A percentile compares a stretch with the other conserved stretches of the same genome.
phyloP scores from a whole-genome alignment of 2,888 invertebrate genomes.

The Yponomeuta cagnagella region DNA sequence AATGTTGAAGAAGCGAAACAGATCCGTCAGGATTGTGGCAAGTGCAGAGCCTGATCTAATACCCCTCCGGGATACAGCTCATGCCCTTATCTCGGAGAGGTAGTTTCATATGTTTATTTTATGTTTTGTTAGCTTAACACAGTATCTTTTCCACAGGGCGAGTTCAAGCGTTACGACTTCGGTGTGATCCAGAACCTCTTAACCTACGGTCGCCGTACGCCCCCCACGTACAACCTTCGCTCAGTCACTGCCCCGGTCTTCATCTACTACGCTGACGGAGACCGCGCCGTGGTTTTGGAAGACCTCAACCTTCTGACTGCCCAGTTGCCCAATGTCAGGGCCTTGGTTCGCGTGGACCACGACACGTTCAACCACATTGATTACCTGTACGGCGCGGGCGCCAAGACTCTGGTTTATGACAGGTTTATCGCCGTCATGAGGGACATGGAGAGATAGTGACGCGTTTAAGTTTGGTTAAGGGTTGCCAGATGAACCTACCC shows the following conservation, averaged over 20 bases:
- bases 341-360: not conserved
- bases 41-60: too few species aligned
- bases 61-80: too few species aligned
- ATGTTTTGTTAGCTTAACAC: too few species aligned
- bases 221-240: conserved; percentile 66
- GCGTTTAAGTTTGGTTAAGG: too few species aligned
- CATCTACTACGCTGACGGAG: conserved; percentile 72
- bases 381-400: not conserved
- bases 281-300: conserved; percentile 63
- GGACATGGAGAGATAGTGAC: too few species aligned
- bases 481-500: too few species aligned
- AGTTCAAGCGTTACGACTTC: conserved; percentile 59
- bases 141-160: too few species aligned
- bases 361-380: conserved; percentile 11
- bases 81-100: too few species aligned
- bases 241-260: conserved; percentile 65
- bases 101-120: too few species aligned
- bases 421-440: too few species aligned
- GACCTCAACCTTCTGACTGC: not conserved
- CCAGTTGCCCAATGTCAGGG: not conserved
- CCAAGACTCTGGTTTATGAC: not conserved
- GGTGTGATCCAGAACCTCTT: conserved; percentile 53
- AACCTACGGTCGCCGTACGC: conserved; percentile 52
- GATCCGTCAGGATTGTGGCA: too few species aligned
- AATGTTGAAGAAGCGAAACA: too few species aligned